phyloP scores from a whole-genome alignment of 2,113 vertebrate species.

The Sminthopsis crassicaudata region DNA sequence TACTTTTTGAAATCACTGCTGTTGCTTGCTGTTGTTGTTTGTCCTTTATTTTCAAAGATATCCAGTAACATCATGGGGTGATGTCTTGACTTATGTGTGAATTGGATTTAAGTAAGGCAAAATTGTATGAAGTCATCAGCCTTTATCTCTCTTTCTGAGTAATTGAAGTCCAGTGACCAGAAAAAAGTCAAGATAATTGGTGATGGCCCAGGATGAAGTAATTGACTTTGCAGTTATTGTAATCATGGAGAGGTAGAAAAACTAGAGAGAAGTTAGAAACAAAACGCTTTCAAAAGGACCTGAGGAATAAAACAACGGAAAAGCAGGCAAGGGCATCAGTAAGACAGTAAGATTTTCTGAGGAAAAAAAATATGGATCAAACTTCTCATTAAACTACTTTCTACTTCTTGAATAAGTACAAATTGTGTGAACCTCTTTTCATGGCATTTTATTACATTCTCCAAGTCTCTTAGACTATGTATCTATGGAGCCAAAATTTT shows the following conservation, averaged over 20 bases:
- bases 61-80: too few species aligned
- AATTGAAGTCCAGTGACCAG: not conserved
- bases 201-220: not conserved
- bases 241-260: not conserved
- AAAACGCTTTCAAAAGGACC: not conserved
- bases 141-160: not conserved
- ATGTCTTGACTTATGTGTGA: too few species aligned
- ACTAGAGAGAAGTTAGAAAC: not conserved
- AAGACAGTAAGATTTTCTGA: not conserved
- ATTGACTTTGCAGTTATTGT: not conserved
- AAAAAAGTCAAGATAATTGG: not conserved
- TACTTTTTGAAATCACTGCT: not conserved
- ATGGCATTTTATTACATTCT: not conserved
- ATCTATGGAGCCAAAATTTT: too few species aligned
- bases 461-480: not conserved
- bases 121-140: not conserved
- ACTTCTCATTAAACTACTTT: not conserved
- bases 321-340: not conserved
- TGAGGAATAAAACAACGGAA: not conserved
- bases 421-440: not conserved
- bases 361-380: not conserved
- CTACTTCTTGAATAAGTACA: not conserved
- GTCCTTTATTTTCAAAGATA: not conserved
- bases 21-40: not conserved
- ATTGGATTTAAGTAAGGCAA: not conserved